Percentiles rank a stretch among this genome's conserved stretches.
phyloP scores from a whole-genome alignment of 2,113 vertebrate species.

The Camelus bactrianus region DNA sequence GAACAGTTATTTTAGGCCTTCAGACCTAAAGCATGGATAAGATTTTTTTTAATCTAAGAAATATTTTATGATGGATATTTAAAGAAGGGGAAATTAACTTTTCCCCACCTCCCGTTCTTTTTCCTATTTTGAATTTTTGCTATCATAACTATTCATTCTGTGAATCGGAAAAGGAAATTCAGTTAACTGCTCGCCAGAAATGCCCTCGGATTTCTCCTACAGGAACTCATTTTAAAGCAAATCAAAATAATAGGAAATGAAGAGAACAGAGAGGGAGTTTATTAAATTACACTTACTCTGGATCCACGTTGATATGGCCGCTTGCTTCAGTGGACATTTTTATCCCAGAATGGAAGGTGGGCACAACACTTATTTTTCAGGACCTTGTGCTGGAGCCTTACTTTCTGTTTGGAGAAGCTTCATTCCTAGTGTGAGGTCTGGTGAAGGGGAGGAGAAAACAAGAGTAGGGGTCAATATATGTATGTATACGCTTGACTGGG shows the following conservation, averaged over 20 bases:
- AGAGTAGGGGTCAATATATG: neutral
- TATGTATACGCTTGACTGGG: too few relatives aligned
- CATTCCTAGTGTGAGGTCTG: neutral
- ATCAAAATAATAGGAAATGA: constrained; percentile 18
- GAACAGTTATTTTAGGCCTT: neutral
- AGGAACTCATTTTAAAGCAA: constrained; percentile 51
- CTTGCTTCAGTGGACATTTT: neutral
- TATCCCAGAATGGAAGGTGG: neutral
- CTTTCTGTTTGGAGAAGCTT: neutral
- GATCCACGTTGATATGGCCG: neutral
- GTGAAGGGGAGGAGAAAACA: neutral
- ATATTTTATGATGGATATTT: neutral
- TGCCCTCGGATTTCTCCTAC: constrained; percentile 15
- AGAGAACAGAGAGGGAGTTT: neutral
- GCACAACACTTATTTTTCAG: fast-evolving
- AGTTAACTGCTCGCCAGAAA: constrained; percentile 47
- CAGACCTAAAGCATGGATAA: neutral
- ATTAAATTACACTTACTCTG: neutral
- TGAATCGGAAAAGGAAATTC: constrained; percentile 12
- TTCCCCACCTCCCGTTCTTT: neutral
- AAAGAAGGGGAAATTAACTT: neutral
- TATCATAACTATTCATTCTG: neutral
- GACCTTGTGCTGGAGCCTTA: neutral
- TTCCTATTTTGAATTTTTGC: constrained; percentile 46
- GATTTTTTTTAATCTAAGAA: neutral